These are phyloP conservation scores for Amyelois transitella DNA, from an alignment of 1,140 invertebrate species.

Conservation along the genomic window DNA sequence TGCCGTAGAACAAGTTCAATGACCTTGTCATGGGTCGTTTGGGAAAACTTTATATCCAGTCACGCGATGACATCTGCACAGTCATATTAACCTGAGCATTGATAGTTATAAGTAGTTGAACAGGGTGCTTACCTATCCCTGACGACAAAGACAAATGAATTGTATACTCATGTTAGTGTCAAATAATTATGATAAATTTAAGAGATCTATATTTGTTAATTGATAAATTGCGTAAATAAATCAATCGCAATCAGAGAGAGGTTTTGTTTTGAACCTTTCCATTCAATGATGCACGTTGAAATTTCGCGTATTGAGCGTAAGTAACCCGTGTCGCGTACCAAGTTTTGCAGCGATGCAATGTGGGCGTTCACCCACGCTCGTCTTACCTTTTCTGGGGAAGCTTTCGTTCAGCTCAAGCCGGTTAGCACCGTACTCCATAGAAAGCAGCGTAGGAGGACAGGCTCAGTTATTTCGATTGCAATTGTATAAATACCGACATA, in stretches of 20 bases:
- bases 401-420: constrained; percentile 24
- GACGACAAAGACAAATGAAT: no score
- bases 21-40: not conserved
- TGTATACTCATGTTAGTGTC: no score
- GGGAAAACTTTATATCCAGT: no score
- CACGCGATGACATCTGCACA: no score
- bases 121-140: no score
- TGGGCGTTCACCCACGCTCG: constrained; percentile 30
- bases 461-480: constrained; percentile 15
- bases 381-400: constrained; percentile 32
- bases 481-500: constrained; percentile 7
- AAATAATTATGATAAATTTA: no score
- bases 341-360: constrained; percentile 2
- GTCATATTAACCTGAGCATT: no score
- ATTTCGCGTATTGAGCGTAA: not conserved
- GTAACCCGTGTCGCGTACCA: not conserved
- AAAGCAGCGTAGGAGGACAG: constrained; percentile 44
- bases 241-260: no score
- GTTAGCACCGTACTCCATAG: constrained; percentile 12
- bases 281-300: not conserved
- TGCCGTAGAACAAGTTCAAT: not conserved
- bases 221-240: no score
- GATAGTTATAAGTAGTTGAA: no score
- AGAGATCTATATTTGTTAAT: no score
- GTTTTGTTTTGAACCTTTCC: no score